phyloP scores from a whole-genome alignment of 2,797 vertebrate species.

The Ara ararauna region DNA sequence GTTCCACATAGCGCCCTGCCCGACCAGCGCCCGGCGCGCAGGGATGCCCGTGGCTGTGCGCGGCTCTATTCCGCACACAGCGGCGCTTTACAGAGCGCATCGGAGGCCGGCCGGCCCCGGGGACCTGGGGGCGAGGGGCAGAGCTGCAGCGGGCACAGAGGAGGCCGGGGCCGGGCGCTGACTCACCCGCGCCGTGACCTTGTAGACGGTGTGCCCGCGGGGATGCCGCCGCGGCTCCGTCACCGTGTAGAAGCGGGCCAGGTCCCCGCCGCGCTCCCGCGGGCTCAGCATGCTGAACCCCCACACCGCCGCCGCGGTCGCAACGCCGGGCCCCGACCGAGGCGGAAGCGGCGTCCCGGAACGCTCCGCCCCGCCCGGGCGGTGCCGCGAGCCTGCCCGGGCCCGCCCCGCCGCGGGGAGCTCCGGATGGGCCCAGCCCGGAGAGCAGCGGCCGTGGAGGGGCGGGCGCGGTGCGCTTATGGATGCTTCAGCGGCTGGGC shows the following conservation, averaged over 20 bases:
- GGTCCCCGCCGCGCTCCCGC: slow-evolving; percentile 86
- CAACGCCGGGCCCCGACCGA: not conserved
- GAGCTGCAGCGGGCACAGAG: not conserved
- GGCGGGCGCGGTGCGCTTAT: no score
- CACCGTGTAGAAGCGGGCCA: slow-evolving; percentile 97
- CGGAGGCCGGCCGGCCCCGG: not conserved
- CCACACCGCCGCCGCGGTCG: not conserved
- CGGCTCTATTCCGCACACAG: not conserved
- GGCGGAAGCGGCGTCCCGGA: slow-evolving; percentile 26
- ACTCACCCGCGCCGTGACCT: slow-evolving; percentile 96
- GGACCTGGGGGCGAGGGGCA: not conserved
- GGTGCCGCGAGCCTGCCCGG: not conserved
- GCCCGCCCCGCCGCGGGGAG: not conserved
- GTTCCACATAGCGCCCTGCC: not conserved
- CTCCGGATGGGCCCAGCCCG: not conserved
- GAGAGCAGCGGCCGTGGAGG: not conserved
- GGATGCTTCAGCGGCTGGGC: not conserved
- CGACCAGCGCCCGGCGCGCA: not conserved
- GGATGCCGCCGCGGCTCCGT: slow-evolving; percentile 92
- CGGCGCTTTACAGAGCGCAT: not conserved
- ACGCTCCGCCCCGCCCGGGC: not conserved
- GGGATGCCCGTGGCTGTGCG: not conserved
- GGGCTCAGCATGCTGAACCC: slow-evolving; percentile 89
- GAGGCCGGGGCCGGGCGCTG: not conserved
- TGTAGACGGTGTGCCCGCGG: slow-evolving; percentile 95